Base-by-base conservation (phyloP, 2,113 vertebrate genomes). In the Salvelinus alpinus region DNA sequence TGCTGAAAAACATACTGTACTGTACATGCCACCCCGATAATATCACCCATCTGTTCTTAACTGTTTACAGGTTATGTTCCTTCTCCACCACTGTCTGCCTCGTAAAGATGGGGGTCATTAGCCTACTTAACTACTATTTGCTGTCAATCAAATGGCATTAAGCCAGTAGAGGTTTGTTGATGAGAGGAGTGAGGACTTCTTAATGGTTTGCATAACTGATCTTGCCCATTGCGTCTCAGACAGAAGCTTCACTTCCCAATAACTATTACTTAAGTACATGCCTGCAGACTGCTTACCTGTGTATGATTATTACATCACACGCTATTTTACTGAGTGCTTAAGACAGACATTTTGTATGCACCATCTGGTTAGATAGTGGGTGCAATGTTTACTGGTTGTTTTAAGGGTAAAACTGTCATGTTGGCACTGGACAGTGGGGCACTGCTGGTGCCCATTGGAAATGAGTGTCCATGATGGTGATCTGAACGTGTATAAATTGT, bases 131-230 rank as follows among this genome's bases (percentile, higher is more conserved):
- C n/a, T 48, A 27, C 64, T 18, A 64, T 78, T 79, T 5, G 14
- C 65, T 71, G 73, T 85, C 80, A 87, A 80, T 89, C 87, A 87
- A 38, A 76, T 22, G 14, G n/a, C 59, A 60, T 64, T 66, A 68
- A 54, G 27, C 31, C 64, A 80, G 71, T 64, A n/a, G 62, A 79
- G 51, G 75, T 60, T 80, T 73, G 27, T 34, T 27, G 51, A 54
- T 8, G 66, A 16, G 22, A 68, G 31, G 16, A 31, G 18, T 18
- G 65, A 81, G 51, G 73, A 44, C 9, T 11, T 11, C 38, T 44
- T 12, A 48, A 76, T 71, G 25, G 24, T 34, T 44, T 29, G 80
- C 79, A 75, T 38, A 16, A 71, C 64, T 62, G 5, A 75, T 71
- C n/a, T 64, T 70, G 47, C 79, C 47, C 20, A 78, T 48, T 70